These are phyloP conservation scores for Eupleurogrammus muticus DNA, from an alignment of 2,797 vertebrate genomes.

Conservation along the genomic window DNA sequence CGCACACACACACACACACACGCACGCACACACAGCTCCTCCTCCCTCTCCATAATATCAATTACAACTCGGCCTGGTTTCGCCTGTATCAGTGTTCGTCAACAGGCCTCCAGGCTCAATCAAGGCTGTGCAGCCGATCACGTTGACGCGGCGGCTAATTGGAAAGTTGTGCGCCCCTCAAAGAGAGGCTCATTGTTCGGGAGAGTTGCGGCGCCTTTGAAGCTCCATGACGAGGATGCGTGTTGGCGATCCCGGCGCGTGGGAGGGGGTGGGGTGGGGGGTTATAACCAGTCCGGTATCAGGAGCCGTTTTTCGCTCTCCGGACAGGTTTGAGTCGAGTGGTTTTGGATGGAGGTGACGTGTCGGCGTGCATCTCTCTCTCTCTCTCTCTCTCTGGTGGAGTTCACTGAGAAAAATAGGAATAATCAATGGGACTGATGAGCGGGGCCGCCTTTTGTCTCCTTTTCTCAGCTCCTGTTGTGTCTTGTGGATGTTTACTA, in stretches of 20 bases:
- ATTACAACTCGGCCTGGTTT: slow-evolving; percentile 72
- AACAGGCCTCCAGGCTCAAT: slow-evolving; percentile 76
- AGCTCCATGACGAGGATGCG: slow-evolving; percentile 57
- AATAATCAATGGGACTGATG: background rate
- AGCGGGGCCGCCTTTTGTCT: background rate
- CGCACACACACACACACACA: slow-evolving; percentile 24
- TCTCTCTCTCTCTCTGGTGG: no score
- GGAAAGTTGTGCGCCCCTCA: slow-evolving; percentile 68
- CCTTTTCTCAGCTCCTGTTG: background rate
- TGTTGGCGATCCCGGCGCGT: slow-evolving; percentile 9
- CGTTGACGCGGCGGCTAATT: slow-evolving; percentile 78
- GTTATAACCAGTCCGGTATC: background rate
- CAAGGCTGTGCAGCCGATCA: slow-evolving; percentile 71
- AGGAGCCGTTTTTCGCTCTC: background rate
- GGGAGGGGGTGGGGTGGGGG: background rate
- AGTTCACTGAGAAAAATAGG: background rate
- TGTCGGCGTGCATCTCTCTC: no score
- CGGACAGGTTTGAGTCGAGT: background rate
- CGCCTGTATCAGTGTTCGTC: slow-evolving; percentile 75
- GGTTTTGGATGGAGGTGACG: background rate
- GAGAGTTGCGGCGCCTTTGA: slow-evolving; percentile 68
- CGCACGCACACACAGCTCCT: slow-evolving; percentile 10
- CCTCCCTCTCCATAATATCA: slow-evolving; percentile 65
- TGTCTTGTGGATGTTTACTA: background rate
- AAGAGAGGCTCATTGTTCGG: slow-evolving; percentile 62